phyloP scores from a whole-genome alignment of 2,113 vertebrate genomes.

The Toxostoma redivivum region DNA sequence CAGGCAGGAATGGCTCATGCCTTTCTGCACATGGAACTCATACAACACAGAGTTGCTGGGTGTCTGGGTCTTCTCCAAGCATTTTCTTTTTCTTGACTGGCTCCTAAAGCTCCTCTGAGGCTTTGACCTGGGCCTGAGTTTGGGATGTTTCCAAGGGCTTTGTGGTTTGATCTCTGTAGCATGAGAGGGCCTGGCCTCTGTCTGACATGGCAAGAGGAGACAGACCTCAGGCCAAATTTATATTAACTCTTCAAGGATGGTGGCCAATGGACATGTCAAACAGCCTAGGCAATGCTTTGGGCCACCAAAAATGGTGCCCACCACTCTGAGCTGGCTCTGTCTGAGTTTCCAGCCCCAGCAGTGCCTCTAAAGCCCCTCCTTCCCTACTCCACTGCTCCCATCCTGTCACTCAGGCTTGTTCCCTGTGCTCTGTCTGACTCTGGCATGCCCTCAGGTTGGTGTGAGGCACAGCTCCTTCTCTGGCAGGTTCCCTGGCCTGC shows the following conservation, averaged over 20 bases:
- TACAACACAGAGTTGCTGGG: neutral
- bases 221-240: rapidly evolving
- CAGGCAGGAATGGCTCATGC: neutral
- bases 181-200: neutral
- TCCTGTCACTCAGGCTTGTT: neutral
- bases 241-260: neutral
- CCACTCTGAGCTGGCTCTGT: neutral
- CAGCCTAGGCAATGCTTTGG: neutral
- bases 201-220: neutral
- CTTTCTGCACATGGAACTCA: neutral
- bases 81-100: neutral
- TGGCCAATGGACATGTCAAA: neutral
- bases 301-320: neutral
- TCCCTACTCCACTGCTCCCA: neutral
- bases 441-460: neutral
- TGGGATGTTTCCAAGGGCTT: neutral
- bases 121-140: neutral
- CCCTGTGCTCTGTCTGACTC: neutral
- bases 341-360: neutral
- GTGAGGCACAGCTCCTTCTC: neutral
- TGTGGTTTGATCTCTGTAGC: neutral
- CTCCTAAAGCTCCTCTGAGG: neutral
- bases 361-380: neutral
- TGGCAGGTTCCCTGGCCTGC: neutral
- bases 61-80: neutral